Percentiles rank a stretch among this genome's conserved stretches.
phyloP scores from a whole-genome alignment of 2,797 vertebrate species.

The Calcarius lapponicus region DNA sequence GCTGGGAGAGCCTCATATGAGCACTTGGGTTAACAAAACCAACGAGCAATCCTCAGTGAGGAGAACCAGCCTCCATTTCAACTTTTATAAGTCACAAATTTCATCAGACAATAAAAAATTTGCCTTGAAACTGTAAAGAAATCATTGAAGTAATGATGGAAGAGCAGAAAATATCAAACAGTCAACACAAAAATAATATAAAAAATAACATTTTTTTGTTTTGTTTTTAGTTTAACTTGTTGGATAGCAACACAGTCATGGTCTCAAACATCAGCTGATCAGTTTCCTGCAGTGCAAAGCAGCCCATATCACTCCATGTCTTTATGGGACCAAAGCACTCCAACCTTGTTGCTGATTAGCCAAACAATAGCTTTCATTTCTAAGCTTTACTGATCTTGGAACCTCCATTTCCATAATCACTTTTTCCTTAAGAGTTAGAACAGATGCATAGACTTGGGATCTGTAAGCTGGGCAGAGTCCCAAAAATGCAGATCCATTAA shows the following conservation, averaged over 20 bases:
- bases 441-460: not conserved
- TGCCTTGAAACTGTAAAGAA: not conserved
- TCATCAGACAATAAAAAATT: not conserved
- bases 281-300: not conserved
- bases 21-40: not conserved
- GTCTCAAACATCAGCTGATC: not conserved
- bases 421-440: not conserved
- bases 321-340: not conserved
- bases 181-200: not conserved
- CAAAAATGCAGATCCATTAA: not conserved
- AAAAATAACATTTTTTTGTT: not conserved
- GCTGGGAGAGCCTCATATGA: not conserved
- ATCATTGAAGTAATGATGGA: not conserved
- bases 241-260: not conserved
- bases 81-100: not conserved
- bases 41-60: not conserved
- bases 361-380: not conserved
- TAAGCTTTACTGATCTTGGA: not conserved
- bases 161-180: not conserved
- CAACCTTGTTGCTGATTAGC: not conserved
- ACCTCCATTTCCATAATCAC: rapidly evolving
- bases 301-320: not conserved
- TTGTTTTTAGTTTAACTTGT: not conserved
- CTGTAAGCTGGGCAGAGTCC: not conserved
- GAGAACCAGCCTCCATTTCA: not conserved